phyloP scores from a whole-genome alignment of 2,888 invertebrate species.

The Baronia brevicornis region DNA sequence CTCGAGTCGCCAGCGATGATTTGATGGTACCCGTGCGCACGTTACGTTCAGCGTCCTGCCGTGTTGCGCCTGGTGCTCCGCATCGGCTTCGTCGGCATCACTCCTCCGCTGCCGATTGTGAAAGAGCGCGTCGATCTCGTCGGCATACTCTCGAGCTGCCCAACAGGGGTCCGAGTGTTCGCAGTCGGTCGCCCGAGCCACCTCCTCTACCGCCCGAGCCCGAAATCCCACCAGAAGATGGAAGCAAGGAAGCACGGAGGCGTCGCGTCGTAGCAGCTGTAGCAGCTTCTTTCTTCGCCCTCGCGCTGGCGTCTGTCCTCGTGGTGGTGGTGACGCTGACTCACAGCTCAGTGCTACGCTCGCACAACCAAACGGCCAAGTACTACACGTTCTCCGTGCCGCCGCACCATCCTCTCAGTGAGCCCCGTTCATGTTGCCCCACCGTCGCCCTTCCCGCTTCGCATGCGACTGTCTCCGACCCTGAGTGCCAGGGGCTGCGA shows the following conservation, averaged over 20 bases:
- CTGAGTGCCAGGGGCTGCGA: conserved; percentile 72
- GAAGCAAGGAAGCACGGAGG: conserved; percentile 79
- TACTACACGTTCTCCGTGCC: conserved; percentile 79
- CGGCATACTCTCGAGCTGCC: conserved; percentile 64
- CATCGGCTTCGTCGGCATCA: conserved; percentile 67
- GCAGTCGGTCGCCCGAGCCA: conserved; percentile 61
- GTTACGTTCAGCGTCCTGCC: conserved; percentile 65
- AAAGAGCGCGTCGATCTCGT: conserved; percentile 62
- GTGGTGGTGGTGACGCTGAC: conserved; percentile 87
- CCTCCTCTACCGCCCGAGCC: conserved; percentile 51
- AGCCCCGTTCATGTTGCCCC: conserved; percentile 76
- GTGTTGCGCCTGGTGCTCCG: conserved; percentile 61
- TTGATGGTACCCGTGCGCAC: conserved; percentile 68
- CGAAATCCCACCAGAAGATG: conserved; percentile 67
- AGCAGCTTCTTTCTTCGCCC: conserved; percentile 82
- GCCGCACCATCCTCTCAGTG: conserved; percentile 76
- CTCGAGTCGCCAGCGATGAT: conserved; percentile 65
- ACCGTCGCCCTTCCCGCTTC: conserved; percentile 75
- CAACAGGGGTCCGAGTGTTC: conserved; percentile 61
- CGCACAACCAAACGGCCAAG: conserved; percentile 79
- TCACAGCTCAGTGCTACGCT: conserved; percentile 79
- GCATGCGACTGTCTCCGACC: conserved; percentile 75
- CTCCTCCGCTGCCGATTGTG: conserved; percentile 67
- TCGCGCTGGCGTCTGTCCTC: conserved; percentile 82
- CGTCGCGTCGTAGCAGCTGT: conserved; percentile 82